Conservation (phyloP, 1,140 invertebrate species). For the Drosophila sturtevanti region DNA sequence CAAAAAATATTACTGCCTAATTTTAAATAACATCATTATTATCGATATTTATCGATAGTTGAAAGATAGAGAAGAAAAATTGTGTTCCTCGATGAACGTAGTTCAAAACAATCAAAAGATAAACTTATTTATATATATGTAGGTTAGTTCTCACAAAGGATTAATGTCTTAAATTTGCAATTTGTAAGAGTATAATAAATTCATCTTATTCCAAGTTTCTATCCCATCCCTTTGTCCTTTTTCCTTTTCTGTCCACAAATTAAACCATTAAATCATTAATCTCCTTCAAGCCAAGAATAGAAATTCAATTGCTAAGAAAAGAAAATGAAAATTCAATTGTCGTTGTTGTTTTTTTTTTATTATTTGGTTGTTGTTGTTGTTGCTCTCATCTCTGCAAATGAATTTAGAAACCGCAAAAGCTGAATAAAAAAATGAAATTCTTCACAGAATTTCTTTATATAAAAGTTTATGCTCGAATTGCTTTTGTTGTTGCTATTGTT, state of each 20-base stretch:
- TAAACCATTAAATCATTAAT: constrained; percentile 42
- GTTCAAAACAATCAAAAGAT: no score
- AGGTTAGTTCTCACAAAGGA: no score
- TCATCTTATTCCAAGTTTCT: constrained; percentile 11
- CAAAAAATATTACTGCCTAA: no score
- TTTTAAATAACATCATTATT: no score
- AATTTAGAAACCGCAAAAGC: not conserved
- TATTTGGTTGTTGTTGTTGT: not conserved
- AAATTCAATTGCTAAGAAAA: constrained; percentile 38
- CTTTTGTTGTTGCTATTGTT: constrained; percentile 19
- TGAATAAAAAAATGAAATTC: not conserved
- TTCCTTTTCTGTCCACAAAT: constrained; percentile 9
- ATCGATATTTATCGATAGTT: no score
- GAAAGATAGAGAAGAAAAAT: no score
- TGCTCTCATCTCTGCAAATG: not conserved
- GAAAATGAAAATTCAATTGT: constrained; percentile 36
- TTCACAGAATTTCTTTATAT: not conserved
- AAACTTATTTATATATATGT: no score
- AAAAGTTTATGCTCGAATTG: constrained; percentile 6
- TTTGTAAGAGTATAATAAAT: not conserved
- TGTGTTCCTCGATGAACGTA: no score
- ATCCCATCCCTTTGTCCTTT: not conserved
- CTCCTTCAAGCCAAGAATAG: constrained; percentile 10
- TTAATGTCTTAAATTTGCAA: no score
- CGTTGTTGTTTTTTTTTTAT: not conserved